These are phyloP conservation scores for Leptinotarsa defecta DNA, from an alignment of 1,140 invertebrate genomes.

Conservation along the genomic window DNA sequence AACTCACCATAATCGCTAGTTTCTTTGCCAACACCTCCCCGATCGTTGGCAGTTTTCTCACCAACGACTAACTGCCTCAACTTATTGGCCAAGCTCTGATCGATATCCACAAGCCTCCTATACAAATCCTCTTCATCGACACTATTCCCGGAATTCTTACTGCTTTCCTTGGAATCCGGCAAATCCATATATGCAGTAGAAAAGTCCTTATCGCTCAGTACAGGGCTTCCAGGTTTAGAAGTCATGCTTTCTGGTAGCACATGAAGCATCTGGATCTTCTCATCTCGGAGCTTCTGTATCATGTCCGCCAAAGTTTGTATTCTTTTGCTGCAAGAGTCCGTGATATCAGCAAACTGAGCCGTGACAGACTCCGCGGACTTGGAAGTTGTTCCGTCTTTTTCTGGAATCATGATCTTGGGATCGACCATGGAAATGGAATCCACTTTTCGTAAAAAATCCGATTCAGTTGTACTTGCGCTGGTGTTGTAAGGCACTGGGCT, in stretches of 20 bases:
- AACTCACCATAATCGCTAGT: no score
- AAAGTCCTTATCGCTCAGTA: slow-evolving; percentile 31
- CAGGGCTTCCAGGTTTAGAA: background rate
- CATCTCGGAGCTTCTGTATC: slow-evolving; percentile 61
- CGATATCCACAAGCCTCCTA: slow-evolving; percentile 43
- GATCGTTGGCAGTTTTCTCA: background rate
- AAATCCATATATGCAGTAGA: slow-evolving; percentile 46
- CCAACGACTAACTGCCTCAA: slow-evolving; percentile 34
- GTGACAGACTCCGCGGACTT: slow-evolving; percentile 29
- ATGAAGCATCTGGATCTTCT: slow-evolving; percentile 56
- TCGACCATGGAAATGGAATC: background rate
- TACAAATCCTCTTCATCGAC: slow-evolving; percentile 41
- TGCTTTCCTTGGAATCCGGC: slow-evolving; percentile 38
- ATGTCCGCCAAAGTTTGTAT: slow-evolving; percentile 61
- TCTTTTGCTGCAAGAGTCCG: slow-evolving; percentile 60
- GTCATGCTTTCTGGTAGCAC: slow-evolving; percentile 1
- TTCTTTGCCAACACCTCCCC: no score
- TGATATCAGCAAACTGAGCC: slow-evolving; percentile 56
- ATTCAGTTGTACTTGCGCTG: background rate
- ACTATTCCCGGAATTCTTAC: slow-evolving; percentile 20
- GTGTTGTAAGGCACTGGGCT: slow-evolving; percentile 21
- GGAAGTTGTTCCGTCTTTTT: slow-evolving; percentile 27
- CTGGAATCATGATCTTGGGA: slow-evolving; percentile 16
- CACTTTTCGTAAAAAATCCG: background rate
- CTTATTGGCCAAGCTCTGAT: slow-evolving; percentile 45